These are phyloP conservation scores for Anas acuta DNA, from an alignment of 2,797 vertebrate genomes.

Conservation along the genomic window DNA sequence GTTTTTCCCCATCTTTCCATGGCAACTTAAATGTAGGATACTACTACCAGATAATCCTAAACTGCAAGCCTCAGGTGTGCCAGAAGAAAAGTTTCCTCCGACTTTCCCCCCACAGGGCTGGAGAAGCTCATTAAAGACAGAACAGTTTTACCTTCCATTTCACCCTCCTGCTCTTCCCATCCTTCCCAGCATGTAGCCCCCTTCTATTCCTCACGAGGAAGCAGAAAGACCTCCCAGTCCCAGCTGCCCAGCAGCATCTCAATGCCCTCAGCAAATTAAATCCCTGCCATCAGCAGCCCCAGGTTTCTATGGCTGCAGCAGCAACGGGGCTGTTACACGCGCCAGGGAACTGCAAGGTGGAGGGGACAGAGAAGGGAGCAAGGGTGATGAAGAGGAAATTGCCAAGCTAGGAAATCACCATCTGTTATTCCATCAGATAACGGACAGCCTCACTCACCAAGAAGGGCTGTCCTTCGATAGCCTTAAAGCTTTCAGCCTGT, in stretches of 20 bases:
- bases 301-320: conserved; percentile 31
- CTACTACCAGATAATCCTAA: neutral
- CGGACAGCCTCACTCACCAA: neutral
- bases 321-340: neutral
- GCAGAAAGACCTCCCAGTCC: neutral
- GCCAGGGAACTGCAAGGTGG: neutral
- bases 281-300: neutral
- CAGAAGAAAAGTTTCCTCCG: neutral
- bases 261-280: neutral
- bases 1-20: neutral
- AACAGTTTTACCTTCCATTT: neutral
- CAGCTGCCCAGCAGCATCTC: neutral
- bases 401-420: no score
- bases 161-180: neutral
- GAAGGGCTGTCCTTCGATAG: neutral
- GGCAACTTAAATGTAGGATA: neutral
- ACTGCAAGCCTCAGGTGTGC: neutral
- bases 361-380: neutral
- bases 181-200: neutral
- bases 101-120: neutral
- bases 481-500: neutral
- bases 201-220: neutral
- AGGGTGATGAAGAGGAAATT: rapidly evolving
- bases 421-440: neutral
- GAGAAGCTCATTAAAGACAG: neutral